Conservation (phyloP, 2,113 vertebrate genomes). For the Neogale vison region DNA sequence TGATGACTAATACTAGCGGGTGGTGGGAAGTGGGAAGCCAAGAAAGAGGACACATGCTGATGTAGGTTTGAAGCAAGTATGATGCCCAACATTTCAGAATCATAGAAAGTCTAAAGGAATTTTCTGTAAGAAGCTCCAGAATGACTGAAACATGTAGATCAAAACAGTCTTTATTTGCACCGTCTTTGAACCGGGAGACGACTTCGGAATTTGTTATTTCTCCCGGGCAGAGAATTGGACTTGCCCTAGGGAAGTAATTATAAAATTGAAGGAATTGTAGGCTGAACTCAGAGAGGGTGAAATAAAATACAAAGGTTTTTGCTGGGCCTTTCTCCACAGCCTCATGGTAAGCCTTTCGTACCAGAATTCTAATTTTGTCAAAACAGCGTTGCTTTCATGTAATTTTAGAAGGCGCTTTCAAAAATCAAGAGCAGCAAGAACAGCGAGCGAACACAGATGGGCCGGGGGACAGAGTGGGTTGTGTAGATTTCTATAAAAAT, state of each 20-base stretch:
- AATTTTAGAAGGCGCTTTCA: constrained; percentile 65
- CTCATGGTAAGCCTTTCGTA: constrained; percentile 36
- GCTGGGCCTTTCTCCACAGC: background rate
- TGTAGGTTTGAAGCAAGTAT: background rate
- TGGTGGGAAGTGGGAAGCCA: background rate
- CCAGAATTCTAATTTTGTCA: constrained; percentile 64
- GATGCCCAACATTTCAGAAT: background rate
- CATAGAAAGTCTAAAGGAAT: background rate
- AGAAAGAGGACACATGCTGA: background rate
- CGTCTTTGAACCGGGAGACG: background rate
- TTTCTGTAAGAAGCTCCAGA: background rate
- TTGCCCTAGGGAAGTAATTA: constrained; percentile 39
- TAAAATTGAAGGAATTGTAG: background rate
- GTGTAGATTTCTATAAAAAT: background rate
- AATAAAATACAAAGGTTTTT: constrained; percentile 32
- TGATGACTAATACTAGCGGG: background rate
- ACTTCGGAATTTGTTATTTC: constrained; percentile 19
- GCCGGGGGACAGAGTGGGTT: background rate
- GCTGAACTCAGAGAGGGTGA: background rate
- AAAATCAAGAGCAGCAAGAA: background rate
- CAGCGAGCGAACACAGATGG: constrained; percentile 29
- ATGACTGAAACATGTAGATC: background rate
- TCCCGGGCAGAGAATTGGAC: background rate
- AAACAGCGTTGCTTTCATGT: constrained; percentile 58
- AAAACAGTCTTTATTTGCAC: constrained; percentile 4